Evolutionary conservation across 2,797 vertebrate species (phyloP).

Genomic region (Lepilemur septentrionalis): DNA sequence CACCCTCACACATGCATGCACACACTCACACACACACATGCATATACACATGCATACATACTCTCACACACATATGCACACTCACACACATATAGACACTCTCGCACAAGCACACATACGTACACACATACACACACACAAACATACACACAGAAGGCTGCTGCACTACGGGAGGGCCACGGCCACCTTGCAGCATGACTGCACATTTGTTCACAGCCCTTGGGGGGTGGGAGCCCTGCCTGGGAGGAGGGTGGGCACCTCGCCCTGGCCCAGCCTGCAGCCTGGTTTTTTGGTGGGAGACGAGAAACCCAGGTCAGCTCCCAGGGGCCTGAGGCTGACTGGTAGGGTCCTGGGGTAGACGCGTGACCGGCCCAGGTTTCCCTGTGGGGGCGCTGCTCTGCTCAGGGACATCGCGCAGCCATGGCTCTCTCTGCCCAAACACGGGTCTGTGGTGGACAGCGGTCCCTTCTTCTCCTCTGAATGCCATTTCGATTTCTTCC

Average conservation of each 20-base stretch:
- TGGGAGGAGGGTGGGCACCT: rapidly evolving
- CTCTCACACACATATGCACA: not conserved
- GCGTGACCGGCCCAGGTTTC: not conserved
- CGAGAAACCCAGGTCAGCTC: not conserved
- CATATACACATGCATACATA: not conserved
- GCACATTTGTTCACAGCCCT: not conserved
- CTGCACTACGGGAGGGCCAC: not conserved
- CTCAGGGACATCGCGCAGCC: rapidly evolving
- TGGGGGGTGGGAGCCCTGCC: not conserved
- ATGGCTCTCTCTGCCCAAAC: rapidly evolving
- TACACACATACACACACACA: not conserved
- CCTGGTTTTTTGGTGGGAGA: rapidly evolving
- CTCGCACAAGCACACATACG: not conserved
- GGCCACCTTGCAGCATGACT: not conserved
- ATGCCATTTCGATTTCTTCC: constrained; percentile 8
- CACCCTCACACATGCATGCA: not conserved
- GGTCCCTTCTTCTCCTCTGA: not conserved
- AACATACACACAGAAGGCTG: not conserved
- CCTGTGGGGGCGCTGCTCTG: not conserved
- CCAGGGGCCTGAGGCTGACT: rapidly evolving
- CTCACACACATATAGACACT: too few species aligned
- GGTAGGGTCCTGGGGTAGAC: too few species aligned
- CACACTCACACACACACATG: too few species aligned
- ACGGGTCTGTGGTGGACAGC: rapidly evolving
- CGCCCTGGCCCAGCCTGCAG: too few species aligned